Conservation (phyloP, 2,797 vertebrate genomes). For the Pseudochirops cupreus region DNA sequence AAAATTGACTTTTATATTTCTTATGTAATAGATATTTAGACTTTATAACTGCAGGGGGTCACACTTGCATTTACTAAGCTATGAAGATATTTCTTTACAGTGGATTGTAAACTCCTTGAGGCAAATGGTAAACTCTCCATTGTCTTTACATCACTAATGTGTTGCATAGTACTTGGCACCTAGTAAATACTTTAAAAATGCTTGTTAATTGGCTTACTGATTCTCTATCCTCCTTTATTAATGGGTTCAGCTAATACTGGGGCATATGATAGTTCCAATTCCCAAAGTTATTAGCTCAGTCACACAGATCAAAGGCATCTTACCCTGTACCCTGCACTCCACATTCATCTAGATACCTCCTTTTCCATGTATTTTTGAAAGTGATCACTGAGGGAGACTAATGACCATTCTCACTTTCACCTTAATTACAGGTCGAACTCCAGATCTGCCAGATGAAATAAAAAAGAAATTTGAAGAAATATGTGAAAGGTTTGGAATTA, state of each 20-base stretch:
- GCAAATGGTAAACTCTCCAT: not conserved
- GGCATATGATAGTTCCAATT: not conserved
- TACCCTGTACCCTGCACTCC: accelerated
- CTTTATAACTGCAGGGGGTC: not conserved
- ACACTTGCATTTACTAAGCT: not conserved
- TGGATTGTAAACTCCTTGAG: not conserved
- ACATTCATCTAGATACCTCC: not conserved
- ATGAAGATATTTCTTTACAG: not conserved
- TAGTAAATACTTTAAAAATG: not conserved
- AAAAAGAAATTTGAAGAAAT: not conserved
- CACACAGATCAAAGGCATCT: not conserved
- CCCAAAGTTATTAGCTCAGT: not conserved
- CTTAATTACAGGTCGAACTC: not conserved
- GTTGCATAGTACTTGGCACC: not conserved
- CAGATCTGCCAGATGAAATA: not conserved
- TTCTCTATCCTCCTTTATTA: not conserved
- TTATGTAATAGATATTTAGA: not conserved
- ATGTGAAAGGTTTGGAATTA: not conserved
- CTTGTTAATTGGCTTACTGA: not conserved
- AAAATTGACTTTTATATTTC: not conserved
- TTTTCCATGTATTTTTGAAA: not conserved
- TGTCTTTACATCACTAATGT: not conserved
- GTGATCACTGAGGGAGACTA: not conserved
- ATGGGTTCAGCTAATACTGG: not conserved
- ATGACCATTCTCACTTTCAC: not conserved